Evolutionary conservation across 2,113 vertebrate species (phyloP).

Genomic region (Ahaetulla prasina): DNA sequence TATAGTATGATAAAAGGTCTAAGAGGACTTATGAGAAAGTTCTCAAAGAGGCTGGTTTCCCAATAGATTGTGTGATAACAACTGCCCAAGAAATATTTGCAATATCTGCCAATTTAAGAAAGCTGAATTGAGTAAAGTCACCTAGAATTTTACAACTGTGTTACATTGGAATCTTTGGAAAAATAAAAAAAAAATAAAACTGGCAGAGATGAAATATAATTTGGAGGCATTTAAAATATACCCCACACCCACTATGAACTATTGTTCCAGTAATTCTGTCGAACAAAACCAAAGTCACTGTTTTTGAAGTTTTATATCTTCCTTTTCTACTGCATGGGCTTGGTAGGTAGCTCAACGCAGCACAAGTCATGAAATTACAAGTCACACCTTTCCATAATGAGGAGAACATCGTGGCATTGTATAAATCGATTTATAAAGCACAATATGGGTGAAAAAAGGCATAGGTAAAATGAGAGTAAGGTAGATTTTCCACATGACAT

Average conservation of each 20-base stretch:
- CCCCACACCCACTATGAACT: neutral
- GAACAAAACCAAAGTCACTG: neutral
- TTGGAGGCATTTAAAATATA: neutral
- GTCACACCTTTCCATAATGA: neutral
- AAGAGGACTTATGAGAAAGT: neutral
- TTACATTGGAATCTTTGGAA: neutral
- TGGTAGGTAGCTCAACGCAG: neutral
- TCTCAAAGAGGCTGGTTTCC: neutral
- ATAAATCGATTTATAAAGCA: neutral
- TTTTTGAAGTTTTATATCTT: neutral
- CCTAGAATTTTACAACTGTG: neutral
- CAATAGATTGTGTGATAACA: neutral
- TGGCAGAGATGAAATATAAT: neutral
- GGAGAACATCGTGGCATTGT: neutral
- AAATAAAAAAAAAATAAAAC: neutral
- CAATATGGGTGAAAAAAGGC: neutral
- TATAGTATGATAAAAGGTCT: neutral
- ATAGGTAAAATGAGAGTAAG: neutral
- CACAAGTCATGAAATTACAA: neutral
- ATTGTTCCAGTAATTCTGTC: neutral
- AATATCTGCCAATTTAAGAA: neutral
- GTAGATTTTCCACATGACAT: neutral
- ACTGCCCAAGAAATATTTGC: neutral
- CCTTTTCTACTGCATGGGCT: neutral
- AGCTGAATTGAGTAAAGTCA: neutral